phyloP scores from a whole-genome alignment of 1,140 invertebrate genomes.

The Himalopsyche phryganea region DNA sequence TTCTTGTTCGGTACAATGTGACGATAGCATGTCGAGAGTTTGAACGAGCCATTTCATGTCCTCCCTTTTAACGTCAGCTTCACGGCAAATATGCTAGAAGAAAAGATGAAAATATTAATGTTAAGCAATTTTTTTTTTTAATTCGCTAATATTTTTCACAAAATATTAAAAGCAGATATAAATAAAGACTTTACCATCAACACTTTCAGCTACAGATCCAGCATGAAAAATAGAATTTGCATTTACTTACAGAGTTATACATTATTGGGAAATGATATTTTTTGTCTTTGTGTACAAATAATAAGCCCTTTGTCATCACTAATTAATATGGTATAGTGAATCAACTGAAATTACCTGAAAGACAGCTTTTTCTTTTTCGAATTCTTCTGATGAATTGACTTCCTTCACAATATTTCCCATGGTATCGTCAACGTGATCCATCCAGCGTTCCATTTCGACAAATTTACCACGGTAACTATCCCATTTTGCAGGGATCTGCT shows the following conservation, averaged over 20 bases:
- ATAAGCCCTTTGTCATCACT: no score
- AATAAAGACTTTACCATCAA: conserved; percentile 52
- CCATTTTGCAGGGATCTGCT: conserved; percentile 88
- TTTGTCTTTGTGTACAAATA: no score
- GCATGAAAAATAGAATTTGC: conserved; percentile 29
- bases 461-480: conserved; percentile 80
- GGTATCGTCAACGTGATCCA: conserved; percentile 81
- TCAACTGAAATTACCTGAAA: conserved; percentile 73
- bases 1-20: conserved; percentile 77
- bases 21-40: conserved; percentile 79
- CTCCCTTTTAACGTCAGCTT: conserved; percentile 84
- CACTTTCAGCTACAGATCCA: conserved; percentile 49
- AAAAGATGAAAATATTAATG: conserved; percentile 14
- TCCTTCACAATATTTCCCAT: conserved; percentile 80
- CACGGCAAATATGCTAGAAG: conserved; percentile 75
- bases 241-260: no score
- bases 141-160: not conserved
- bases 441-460: conserved; percentile 82
- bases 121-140: not conserved
- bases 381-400: conserved; percentile 80
- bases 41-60: conserved; percentile 94
- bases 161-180: conserved; percentile 3
- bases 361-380: conserved; percentile 80
- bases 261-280: no score
- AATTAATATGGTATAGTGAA: no score